Percentiles rank a stretch among this genome's conserved stretches.
Evolutionary conservation across 2,888 invertebrate genomes (phyloP).

Genomic region (Apeira syringaria): DNA sequence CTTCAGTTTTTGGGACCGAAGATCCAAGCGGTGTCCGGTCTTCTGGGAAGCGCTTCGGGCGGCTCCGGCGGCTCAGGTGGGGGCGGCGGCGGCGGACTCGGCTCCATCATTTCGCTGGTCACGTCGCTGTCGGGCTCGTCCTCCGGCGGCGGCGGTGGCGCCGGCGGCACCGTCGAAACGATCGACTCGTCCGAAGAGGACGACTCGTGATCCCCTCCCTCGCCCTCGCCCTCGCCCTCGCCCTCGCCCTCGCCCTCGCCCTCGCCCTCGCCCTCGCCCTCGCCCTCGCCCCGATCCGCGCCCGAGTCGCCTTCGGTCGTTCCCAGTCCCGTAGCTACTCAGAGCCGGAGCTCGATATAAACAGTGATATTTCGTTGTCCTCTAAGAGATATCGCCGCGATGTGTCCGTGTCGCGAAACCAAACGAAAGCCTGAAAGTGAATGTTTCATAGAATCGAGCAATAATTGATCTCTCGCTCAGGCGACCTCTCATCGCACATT

Average conservation of each 20-base stretch:
- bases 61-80: conserved; percentile 70
- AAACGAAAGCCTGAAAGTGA: no score
- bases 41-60: conserved; percentile 82
- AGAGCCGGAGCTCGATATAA: no score
- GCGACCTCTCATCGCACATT: no score
- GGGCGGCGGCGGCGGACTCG: conserved; percentile 77
- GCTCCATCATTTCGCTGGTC: conserved; percentile 74
- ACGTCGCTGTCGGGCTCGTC: conserved; percentile 75
- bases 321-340: not conserved
- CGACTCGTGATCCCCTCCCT: conserved; percentile 55
- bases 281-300: conserved; percentile 20
- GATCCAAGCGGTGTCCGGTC: conserved; percentile 81
- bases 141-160: conserved; percentile 58
- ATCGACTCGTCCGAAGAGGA: conserved; percentile 75
- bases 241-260: conserved; percentile 31
- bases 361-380: no score
- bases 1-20: conserved; percentile 87
- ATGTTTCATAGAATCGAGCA: no score
- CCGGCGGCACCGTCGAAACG: conserved; percentile 65
- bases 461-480: no score
- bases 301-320: conserved; percentile 11
- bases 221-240: conserved; percentile 18
- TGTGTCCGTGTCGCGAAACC: no score
- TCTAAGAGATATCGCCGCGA: no score
- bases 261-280: conserved; percentile 59